Conservation (phyloP, 2,888 invertebrate species). For the Tiliacea citrago region DNA sequence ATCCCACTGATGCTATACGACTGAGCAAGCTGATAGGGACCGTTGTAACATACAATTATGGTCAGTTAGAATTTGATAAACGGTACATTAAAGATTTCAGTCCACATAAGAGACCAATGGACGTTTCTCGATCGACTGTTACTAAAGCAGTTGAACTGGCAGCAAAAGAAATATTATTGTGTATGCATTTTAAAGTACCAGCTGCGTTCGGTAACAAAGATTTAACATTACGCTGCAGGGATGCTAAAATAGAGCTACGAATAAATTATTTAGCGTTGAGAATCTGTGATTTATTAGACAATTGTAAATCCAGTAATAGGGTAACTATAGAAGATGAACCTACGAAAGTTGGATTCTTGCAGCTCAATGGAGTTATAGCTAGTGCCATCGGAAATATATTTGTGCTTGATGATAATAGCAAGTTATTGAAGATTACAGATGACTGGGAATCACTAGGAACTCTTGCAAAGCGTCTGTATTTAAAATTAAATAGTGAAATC, state of each 20-base stretch:
- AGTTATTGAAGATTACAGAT: neutral
- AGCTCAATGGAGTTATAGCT: neutral
- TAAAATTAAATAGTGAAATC: neutral
- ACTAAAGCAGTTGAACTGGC: conserved; percentile 35
- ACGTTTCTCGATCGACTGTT: conserved; percentile 26
- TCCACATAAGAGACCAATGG: conserved; percentile 12
- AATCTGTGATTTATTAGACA: neutral
- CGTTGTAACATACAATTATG: conserved; percentile 27
- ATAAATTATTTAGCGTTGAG: neutral
- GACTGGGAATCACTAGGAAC: neutral
- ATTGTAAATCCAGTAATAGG: neutral
- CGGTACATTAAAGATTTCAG: neutral
- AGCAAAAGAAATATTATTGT: conserved; percentile 25
- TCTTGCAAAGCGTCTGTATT: neutral
- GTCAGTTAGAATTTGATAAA: conserved; percentile 28
- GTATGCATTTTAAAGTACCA: conserved; percentile 41
- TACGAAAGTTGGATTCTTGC: neutral
- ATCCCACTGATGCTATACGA: conserved; percentile 3
- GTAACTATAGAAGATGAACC: conserved; percentile 41
- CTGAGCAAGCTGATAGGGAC: conserved; percentile 43
- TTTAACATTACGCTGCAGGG: conserved; percentile 34
- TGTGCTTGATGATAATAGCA: neutral
- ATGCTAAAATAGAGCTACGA: conserved; percentile 17
- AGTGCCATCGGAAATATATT: conserved; percentile 6
- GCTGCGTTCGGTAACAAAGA: conserved; percentile 56